Evolutionary conservation across 1,140 invertebrate genomes (phyloP), one percentile per base, ranked within the genome.

Genomic region (Dreissena rostriformis): DNA sequence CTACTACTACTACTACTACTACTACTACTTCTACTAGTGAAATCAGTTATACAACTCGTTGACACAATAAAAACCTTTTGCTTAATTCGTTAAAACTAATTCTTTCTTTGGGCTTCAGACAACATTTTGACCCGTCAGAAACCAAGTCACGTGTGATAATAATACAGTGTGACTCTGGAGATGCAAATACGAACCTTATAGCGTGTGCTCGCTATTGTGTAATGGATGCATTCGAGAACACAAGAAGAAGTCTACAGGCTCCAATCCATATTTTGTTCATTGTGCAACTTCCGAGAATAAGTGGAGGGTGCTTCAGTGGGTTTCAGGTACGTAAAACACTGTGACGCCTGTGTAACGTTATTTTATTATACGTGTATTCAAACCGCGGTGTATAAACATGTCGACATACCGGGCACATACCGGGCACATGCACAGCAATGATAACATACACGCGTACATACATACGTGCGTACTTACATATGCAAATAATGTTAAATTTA

Each of bases 161-260:
- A 26, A 74, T 93, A 29, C 92, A 92, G 66, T 91, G 91, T 87
- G 91, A 92, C 53, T 89, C 88, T 82, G 91, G 90, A 17, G 86
- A 90, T 53, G 57, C 84, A n/a, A 89, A 92, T 78, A 76, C 84
- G 14, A 89, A 88, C 52, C 82, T 92, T 26, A 86, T 93, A 12
- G 90, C 90, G 26, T 90, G 91, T 86, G 90, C 91, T 15, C 84
- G 91, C 49, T 90, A 90, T 79, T 87, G 85, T 82, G 84, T 91
- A 29, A 73, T 84, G 71, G 88, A 90, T 84, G 86, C 90, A 49
- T 75, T 86, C 22, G 75, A 83, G 8, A 82, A 89, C 63, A 15
- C 86, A 66, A 53, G 19, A 7, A 73, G 74, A 5, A 28, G 79
- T 17, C 72, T 71, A 51, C 68, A 4, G 61, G 74, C 57, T 28